These are phyloP conservation scores for Aleadryas rufinucha DNA, from an alignment of 2,113 vertebrate genomes.

Conservation along the genomic window DNA sequence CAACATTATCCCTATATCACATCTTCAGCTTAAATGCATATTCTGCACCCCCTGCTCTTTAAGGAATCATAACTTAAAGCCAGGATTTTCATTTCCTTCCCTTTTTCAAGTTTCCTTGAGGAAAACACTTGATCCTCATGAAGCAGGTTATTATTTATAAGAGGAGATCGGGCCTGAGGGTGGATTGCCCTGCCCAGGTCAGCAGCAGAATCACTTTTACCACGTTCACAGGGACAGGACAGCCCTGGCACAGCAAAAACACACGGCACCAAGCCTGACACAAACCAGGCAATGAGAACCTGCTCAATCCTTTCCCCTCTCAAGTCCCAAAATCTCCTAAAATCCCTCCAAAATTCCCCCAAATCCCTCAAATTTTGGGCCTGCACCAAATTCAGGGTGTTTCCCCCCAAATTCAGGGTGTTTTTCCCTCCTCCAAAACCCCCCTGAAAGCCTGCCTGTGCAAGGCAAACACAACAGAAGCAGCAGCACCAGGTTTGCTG, in stretches of 20 bases:
- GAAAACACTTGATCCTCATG: not conserved
- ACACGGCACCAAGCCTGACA: not conserved
- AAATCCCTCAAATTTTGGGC: not conserved
- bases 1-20: not conserved
- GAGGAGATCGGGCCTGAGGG: not conserved
- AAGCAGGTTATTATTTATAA: not conserved
- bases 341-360: not conserved
- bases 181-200: not conserved
- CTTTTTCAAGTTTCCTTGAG: not conserved
- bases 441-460: not conserved
- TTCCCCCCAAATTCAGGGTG: not conserved
- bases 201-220: not conserved
- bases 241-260: not conserved
- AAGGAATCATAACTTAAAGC: not conserved
- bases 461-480: rapidly evolving
- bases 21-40: not conserved
- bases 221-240: rapidly evolving
- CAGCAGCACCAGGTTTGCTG: not conserved
- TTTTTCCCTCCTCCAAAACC: not conserved
- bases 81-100: not conserved
- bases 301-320: not conserved
- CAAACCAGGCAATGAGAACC: not conserved
- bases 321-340: not conserved
- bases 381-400: no score
- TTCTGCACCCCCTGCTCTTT: conserved; percentile 3